These are phyloP conservation scores for Lepus europaeus DNA, from an alignment of 2,113 vertebrate genomes.

Conservation along the genomic window DNA sequence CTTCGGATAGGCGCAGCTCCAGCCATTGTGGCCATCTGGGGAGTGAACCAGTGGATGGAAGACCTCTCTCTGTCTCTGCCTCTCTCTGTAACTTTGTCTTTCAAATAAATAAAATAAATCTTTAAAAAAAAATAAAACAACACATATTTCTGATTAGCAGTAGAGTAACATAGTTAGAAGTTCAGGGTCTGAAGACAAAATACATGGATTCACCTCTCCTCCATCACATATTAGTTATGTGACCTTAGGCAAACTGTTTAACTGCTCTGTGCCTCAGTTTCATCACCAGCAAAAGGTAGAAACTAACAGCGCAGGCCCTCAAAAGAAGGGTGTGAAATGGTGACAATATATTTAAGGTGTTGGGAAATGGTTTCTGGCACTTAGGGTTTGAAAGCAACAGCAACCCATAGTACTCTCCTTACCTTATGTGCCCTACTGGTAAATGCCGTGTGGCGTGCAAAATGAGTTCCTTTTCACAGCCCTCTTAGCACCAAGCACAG, in stretches of 20 bases:
- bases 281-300: neutral
- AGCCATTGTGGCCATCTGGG: no score
- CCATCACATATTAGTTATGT: neutral
- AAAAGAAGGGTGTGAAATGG: neutral
- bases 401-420: neutral
- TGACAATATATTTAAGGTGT: constrained; percentile 1
- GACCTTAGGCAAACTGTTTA: constrained; percentile 40
- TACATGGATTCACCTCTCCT: neutral
- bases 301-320: neutral
- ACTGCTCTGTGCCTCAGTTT: constrained; percentile 16
- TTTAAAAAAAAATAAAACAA: neutral
- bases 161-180: neutral
- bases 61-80: no score
- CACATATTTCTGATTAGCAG: neutral
- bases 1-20: no score
- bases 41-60: no score
- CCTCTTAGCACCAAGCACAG: neutral
- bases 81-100: no score
- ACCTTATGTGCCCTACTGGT: neutral
- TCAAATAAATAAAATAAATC: neutral
- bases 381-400: constrained; percentile 20
- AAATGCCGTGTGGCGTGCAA: constrained; percentile 48
- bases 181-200: neutral
- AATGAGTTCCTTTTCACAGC: neutral
- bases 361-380: constrained; percentile 4